Evolutionary conservation across 2,888 invertebrate species (phyloP).

Genomic region (Herminia tarsipennalis): DNA sequence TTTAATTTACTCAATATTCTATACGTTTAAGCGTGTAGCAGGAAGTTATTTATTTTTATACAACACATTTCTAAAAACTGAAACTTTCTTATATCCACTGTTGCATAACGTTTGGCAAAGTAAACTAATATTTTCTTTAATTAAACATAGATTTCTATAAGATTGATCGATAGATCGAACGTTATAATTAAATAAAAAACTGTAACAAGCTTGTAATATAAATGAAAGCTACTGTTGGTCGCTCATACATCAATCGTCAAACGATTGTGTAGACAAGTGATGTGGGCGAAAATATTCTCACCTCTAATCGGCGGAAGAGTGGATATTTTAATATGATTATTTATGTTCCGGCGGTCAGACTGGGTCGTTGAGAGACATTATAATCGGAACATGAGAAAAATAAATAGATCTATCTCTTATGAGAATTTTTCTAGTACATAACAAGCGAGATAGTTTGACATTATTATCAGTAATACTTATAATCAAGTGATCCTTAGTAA

Average conservation of each 20-base stretch:
- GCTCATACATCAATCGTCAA: constrained; percentile 33
- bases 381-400: constrained; percentile 35
- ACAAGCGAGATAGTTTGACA: not conserved
- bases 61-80: constrained; percentile 2
- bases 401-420: constrained; percentile 24
- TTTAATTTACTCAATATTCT: constrained; percentile 15
- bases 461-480: not conserved
- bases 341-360: constrained; percentile 43
- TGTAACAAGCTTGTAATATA: constrained; percentile 17
- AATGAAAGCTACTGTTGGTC: constrained; percentile 22
- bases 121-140: no score
- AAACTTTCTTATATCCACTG: constrained; percentile 9
- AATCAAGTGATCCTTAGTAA: not conserved
- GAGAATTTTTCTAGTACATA: constrained; percentile 8
- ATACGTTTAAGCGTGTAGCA: constrained; percentile 14
- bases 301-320: constrained; percentile 44
- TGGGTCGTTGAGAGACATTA: constrained; percentile 35
- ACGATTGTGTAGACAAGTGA: constrained; percentile 34
- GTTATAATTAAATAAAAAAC: constrained; percentile 15
- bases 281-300: constrained; percentile 44
- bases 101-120: constrained; percentile 19
- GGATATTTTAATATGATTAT: constrained; percentile 45
- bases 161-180: constrained; percentile 3
- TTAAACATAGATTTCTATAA: no score
- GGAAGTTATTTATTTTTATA: constrained; percentile 17